Percentiles rank a stretch among this genome's conserved stretches.
These are phyloP conservation scores for Tachycineta bicolor DNA, from an alignment of 2,113 vertebrate genomes.

Conservation along the genomic window DNA sequence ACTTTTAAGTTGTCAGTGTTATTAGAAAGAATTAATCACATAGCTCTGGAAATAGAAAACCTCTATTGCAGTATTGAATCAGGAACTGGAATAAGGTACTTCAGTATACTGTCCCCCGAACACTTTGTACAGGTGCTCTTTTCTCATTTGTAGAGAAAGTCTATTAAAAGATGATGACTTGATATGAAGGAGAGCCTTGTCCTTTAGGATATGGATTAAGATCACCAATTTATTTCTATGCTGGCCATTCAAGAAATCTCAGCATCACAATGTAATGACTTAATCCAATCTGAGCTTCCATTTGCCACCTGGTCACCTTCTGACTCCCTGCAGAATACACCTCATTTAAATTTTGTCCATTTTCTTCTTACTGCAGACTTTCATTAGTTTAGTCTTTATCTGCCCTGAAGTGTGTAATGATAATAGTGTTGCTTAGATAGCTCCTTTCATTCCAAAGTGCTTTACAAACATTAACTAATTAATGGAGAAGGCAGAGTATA, in stretches of 20 bases:
- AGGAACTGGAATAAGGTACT: not conserved
- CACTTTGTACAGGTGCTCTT: not conserved
- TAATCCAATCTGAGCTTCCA: not conserved
- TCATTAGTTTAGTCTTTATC: conserved; percentile 44
- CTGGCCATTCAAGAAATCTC: not conserved
- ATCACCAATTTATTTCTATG: conserved; percentile 9
- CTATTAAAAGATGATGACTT: not conserved
- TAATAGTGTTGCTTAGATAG: conserved; percentile 13
- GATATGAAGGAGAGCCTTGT: not conserved
- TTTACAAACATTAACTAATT: conserved; percentile 62
- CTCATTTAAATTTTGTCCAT: conserved; percentile 38
- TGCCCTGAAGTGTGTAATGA: not conserved
- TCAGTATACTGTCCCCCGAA: not conserved
- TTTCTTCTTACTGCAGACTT: not conserved
- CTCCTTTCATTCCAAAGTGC: conserved; percentile 20
- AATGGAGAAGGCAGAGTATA: conserved; percentile 28
- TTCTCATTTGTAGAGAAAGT: not conserved
- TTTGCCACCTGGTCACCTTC: not conserved
- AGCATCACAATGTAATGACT: not conserved
- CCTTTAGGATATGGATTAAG: conserved; percentile 17
- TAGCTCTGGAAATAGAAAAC: not conserved
- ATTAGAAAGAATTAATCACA: not conserved
- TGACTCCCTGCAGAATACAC: not conserved
- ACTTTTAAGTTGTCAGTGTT: not conserved
- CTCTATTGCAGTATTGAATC: not conserved